Percentiles rank a stretch among this genome's conserved stretches.
phyloP scores from a whole-genome alignment of 1,140 invertebrate species.

The Chymomyza costata region DNA sequence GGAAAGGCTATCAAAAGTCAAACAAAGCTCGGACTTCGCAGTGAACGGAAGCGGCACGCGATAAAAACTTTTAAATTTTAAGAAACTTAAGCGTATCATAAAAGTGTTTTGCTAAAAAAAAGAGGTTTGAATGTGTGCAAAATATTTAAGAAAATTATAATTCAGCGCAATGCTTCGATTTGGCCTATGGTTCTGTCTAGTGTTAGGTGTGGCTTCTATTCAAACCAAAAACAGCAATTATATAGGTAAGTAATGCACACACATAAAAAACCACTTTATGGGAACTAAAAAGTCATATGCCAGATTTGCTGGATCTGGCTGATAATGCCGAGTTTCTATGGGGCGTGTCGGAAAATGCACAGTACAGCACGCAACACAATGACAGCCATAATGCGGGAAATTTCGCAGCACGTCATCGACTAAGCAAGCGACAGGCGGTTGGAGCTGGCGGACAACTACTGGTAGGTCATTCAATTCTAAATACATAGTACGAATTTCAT shows the following conservation, averaged over 20 bases:
- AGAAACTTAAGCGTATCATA: too few species aligned
- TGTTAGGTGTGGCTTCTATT: too few species aligned
- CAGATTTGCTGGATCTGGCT: conserved; percentile 58
- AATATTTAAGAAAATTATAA: too few species aligned
- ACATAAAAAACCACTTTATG: background rate
- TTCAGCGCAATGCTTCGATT: too few species aligned
- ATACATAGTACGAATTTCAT: too few species aligned
- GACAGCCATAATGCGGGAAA: conserved; percentile 8
- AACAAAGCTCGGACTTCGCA: conserved; percentile 12
- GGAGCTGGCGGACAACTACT: background rate
- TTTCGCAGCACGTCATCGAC: conserved; percentile 53
- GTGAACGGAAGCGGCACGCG: conserved; percentile 48
- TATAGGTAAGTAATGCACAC: conserved; percentile 36
- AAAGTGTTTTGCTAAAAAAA: background rate
- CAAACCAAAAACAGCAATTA: conserved; percentile 38
- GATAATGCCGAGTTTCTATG: conserved; percentile 69
- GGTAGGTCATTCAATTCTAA: too few species aligned
- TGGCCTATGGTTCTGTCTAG: too few species aligned
- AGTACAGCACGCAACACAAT: conserved; percentile 16
- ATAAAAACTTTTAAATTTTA: too few species aligned
- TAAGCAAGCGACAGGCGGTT: conserved; percentile 49
- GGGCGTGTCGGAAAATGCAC: conserved; percentile 49
- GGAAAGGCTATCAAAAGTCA: too few species aligned
- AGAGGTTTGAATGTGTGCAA: too few species aligned
- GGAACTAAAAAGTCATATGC: background rate